phyloP scores from a whole-genome alignment of 2,888 invertebrate species.

The Caenorhabditis sinica region DNA sequence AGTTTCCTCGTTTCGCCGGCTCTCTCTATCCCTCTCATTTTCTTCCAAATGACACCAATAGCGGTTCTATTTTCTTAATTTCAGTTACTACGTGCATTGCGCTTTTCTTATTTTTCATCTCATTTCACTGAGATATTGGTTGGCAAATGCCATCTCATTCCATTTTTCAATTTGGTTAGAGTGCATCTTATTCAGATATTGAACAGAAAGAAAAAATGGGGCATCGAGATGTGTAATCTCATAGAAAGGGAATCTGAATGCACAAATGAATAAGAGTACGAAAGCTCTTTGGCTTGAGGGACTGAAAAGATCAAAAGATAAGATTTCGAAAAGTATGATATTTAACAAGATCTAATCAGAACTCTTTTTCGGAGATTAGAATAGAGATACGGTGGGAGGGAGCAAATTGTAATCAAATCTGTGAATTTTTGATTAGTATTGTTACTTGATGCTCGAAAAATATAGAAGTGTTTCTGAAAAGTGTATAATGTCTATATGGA shows the following conservation, averaged over 20 bases:
- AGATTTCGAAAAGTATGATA: too few species aligned
- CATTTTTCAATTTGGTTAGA: slow-evolving; percentile 22
- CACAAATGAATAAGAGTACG: too few species aligned
- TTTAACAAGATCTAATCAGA: too few species aligned
- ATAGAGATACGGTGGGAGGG: too few species aligned
- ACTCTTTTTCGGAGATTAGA: too few species aligned
- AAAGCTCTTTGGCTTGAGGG: too few species aligned
- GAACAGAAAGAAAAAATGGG: not conserved
- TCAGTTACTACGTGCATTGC: slow-evolving; percentile 22
- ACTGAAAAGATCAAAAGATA: too few species aligned
- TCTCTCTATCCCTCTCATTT: slow-evolving; percentile 5
- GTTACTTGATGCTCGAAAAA: too few species aligned
- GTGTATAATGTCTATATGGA: too few species aligned
- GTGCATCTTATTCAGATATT: slow-evolving; percentile 17
- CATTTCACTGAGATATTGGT: slow-evolving; percentile 16
- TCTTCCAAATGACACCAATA: slow-evolving; percentile 37
- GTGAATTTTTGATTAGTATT: too few species aligned
- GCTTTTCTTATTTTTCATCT: not conserved
- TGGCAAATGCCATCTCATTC: slow-evolving; percentile 14
- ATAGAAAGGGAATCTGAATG: not conserved
- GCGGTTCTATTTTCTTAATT: slow-evolving; percentile 41
- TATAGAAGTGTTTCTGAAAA: too few species aligned
- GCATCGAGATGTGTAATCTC: not conserved
- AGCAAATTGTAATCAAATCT: too few species aligned
- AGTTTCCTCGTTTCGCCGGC: slow-evolving; percentile 11